These are phyloP conservation scores for Sarcophaga subvicina DNA, from an alignment of 2,888 invertebrate genomes.

Conservation along the genomic window DNA sequence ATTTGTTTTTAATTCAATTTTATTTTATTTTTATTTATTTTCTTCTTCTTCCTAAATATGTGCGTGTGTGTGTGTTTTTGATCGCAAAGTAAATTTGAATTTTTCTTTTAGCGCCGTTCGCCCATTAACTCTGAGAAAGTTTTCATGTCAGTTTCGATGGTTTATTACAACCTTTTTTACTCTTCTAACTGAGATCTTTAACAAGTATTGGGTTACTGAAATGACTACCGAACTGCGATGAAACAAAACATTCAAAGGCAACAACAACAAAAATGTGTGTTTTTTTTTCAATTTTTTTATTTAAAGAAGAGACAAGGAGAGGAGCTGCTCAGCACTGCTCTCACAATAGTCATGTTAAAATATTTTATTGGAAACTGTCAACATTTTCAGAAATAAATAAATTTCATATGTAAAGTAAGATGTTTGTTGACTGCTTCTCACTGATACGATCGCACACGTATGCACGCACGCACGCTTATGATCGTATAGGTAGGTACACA, in stretches of 20 bases:
- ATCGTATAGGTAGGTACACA: constrained; percentile 12
- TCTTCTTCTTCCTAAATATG: no score
- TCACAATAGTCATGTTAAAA: constrained; percentile 59
- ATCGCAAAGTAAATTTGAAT: no score
- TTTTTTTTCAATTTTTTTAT: neutral
- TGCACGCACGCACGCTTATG: neutral
- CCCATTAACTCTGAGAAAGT: constrained; percentile 24
- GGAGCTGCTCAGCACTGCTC: neutral
- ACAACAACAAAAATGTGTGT: neutral
- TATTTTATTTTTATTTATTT: no score
- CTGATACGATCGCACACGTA: constrained; percentile 53
- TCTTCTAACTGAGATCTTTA: neutral
- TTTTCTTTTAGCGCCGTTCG: neutral
- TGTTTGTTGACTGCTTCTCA: constrained; percentile 49
- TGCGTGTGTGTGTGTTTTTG: neutral
- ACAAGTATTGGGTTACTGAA: constrained; percentile 45
- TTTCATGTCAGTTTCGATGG: neutral
- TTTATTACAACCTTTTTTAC: neutral
- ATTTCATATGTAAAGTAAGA: constrained; percentile 63
- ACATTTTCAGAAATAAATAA: constrained; percentile 64
- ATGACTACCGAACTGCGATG: constrained; percentile 26
- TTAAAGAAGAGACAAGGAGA: no score
- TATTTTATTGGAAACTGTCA: constrained; percentile 71
- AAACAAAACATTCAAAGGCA: constrained; percentile 5
- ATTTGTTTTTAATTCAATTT: no score